These are phyloP conservation scores for Megalops cyprinoides DNA, from an alignment of 2,797 vertebrate species.

Conservation along the genomic window DNA sequence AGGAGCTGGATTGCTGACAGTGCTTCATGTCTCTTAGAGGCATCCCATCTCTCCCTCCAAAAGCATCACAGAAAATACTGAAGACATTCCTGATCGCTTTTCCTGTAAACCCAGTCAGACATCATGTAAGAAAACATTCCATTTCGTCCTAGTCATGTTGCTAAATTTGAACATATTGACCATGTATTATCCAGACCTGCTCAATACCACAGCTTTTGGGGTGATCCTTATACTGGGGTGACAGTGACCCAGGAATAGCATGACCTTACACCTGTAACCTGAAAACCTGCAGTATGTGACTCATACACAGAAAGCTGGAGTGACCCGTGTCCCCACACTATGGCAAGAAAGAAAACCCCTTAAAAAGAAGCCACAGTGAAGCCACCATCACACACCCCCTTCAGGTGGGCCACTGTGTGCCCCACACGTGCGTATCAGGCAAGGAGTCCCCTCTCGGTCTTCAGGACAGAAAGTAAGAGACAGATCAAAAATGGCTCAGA, in stretches of 20 bases:
- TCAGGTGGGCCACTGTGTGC: neutral
- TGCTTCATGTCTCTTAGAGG: too few species aligned
- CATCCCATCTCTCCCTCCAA: too few species aligned
- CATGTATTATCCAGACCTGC: neutral
- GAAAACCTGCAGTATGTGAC: neutral
- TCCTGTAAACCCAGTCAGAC: neutral
- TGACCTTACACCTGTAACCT: neutral
- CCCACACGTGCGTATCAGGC: neutral
- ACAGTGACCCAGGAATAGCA: neutral
- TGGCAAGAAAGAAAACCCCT: constrained; percentile 26
- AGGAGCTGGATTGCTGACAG: neutral
- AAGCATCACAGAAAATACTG: too few species aligned
- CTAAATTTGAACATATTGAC: neutral
- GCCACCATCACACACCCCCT: constrained; percentile 5
- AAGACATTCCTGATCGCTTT: too few species aligned
- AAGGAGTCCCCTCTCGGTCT: neutral
- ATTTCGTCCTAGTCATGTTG: neutral
- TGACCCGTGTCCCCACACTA: neutral
- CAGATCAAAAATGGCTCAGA: constrained; percentile 18
- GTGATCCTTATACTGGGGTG: neutral
- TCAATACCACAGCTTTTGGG: neutral
- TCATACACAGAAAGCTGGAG: constrained; percentile 17
- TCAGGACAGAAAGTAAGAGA: neutral
- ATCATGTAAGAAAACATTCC: neutral
- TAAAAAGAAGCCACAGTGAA: constrained; percentile 29